Evolutionary conservation across 2,797 vertebrate species (phyloP), one percentile per base, ranked within the genome.

Genomic region (Sternarchorhynchus goeldii): DNA sequence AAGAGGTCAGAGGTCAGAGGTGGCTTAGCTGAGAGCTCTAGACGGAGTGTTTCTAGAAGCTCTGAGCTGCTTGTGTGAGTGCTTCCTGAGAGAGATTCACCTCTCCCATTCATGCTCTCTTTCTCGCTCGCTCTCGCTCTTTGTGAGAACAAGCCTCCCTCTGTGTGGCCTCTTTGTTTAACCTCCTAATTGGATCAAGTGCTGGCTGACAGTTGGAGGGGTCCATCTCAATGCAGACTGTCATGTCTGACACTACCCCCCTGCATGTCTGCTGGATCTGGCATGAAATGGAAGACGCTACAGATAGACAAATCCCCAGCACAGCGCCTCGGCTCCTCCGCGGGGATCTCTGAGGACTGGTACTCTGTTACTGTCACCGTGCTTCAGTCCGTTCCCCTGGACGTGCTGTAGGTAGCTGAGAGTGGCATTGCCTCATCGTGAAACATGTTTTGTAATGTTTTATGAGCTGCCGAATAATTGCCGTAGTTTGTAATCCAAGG

Each of bases 131-230:
- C 65, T 2, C 41, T 65, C 5, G 57, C n/a, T 65, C 59, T 67
- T 29, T 55, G 69, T 60, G 41, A 68, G 62, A 73, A 69, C 25
- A 41, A 60, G 45, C 56, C 57, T 70, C 65, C 34, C 53, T 79
- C 20, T 65, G 69, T 56, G 45, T 77, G 70, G 64, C 73, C 68
- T 81, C 77, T 88, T 90, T 90, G 87, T 91, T 89, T 89, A 90
- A 87, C 85, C 87, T 86, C 84, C 84, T 89, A 90, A 90, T 88
- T 89, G 81, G 84, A 87, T 85, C 80, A 86, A 72, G 77, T 89
- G 80, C 81, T 75, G 34, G 14, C 41, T 79, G 74, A 82, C 77
- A 80, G 82, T 80, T 80, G 85, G 79, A 84, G 76, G 34, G 3
- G 75, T 29, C 57, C 66, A 10, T 62, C 81, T 85, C 84, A 81